Base-by-base conservation (phyloP, 2,888 invertebrate species). In the Drosophila greeni region DNA sequence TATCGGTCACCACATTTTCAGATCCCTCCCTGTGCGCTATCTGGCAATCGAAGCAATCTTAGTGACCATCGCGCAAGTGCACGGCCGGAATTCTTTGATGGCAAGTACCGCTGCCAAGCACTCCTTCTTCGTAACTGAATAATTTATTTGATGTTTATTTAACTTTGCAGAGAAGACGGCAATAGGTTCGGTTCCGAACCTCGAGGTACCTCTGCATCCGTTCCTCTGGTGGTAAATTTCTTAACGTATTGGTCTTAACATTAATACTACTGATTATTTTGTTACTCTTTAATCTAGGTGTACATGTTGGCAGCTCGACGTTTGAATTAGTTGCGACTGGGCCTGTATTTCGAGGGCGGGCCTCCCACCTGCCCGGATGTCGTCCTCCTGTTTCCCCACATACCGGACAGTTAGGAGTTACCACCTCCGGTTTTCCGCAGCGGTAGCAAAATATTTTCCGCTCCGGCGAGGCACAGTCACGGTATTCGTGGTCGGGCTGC, bases 161-260 rank as follows among this genome's bases (percentile, higher is more conserved):
- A 36, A 9, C 9, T 36, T 36, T 16, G 36, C 36, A 36, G 36
- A 36, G 9, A 36, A 16, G 16, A 36, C n/a, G 16, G 36, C 36
- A 3, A 16, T 36, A 4, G 36, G 36, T 36, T 1, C 36, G 8
- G 36, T 36, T 36, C 1, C 36, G 36, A 4, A 9, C 16, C 36
- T 36, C 36, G 6, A 36, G 16, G 36, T 36, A 36, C 16, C 16
- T n/a, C n/a, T 34, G n/a, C 34, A 34, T 34, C 7, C n/a, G 36
- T 4, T 36, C 9, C 36, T 36, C 16, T 8, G 9, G 16, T n/a
- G 34, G n/a, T 8, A 34, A n/a, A 2, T 34, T n/a, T 7, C 34
- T 34, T 34, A 34, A n/a, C 1, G 0, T 3, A n/a, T 8, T 34
- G 1, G 7, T 14, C n/a, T 2, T 34, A n/a, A 0, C n/a, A 1